phyloP scores from a whole-genome alignment of 2,888 invertebrate species.

The Hydrotaea diabolus region DNA sequence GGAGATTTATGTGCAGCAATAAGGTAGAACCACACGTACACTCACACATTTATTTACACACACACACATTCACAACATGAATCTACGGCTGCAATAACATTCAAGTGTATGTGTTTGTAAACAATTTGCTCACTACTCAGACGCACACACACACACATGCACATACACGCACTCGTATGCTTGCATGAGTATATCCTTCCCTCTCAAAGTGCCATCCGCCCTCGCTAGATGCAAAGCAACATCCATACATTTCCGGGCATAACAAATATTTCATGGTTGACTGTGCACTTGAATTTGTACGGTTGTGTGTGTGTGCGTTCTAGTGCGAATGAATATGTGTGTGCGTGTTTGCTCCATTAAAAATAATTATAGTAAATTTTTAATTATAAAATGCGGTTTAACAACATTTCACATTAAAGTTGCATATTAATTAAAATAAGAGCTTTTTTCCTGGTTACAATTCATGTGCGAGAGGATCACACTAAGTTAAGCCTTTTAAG shows the following conservation, averaged over 20 bases:
- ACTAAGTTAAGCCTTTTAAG: background rate
- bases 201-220: conserved; percentile 1
- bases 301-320: background rate
- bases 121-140: conserved; percentile 33
- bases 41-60: background rate
- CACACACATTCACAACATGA: background rate
- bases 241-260: conserved; percentile 9
- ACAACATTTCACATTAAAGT: conserved; percentile 26
- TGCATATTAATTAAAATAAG: conserved; percentile 32
- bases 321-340: background rate
- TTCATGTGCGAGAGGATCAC: conserved; percentile 3
- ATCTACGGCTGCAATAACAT: background rate
- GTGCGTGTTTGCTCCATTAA: conserved; percentile 9
- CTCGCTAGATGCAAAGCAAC: background rate
- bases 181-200: background rate
- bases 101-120: conserved; percentile 1
- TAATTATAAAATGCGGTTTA: conserved; percentile 36
- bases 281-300: background rate
- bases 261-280: background rate
- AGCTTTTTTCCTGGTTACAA: conserved; percentile 15
- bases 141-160: background rate
- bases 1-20: conserved; percentile 28
- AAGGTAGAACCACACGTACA: background rate
- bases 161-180: background rate
- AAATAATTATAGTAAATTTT: conserved; percentile 37